Percentiles rank a stretch among this genome's conserved stretches.
These are phyloP conservation scores for Oegoconia quadripuncta DNA, from an alignment of 2,888 invertebrate species.

Conservation along the genomic window DNA sequence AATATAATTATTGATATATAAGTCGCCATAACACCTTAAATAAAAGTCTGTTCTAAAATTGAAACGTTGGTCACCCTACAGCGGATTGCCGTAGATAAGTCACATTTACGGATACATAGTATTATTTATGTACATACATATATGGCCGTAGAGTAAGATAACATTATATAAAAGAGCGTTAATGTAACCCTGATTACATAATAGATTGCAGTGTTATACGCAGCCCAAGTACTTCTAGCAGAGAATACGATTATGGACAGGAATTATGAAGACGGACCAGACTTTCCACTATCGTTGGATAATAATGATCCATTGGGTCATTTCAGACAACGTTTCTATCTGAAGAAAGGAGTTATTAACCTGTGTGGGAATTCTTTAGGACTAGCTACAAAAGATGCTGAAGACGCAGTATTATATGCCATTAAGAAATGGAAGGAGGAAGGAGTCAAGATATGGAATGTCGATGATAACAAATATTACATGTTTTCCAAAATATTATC, in stretches of 20 bases:
- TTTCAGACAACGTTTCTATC: constrained; percentile 50
- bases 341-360: constrained; percentile 48
- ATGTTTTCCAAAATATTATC: constrained; percentile 46
- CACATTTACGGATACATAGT: too few species aligned
- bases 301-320: constrained; percentile 52
- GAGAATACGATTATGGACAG: constrained; percentile 27
- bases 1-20: too few species aligned
- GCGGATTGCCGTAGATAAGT: too few species aligned
- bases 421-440: constrained; percentile 54
- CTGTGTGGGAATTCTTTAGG: constrained; percentile 67
- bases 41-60: too few species aligned
- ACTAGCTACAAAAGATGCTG: constrained; percentile 55
- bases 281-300: constrained; percentile 48
- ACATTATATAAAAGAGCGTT: too few species aligned
- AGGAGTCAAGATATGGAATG: constrained; percentile 55
- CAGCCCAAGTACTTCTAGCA: constrained; percentile 1
- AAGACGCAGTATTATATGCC: constrained; percentile 34
- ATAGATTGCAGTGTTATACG: too few species aligned
- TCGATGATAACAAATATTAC: constrained; percentile 49
- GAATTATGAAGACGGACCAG: constrained; percentile 38
- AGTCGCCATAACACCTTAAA: too few species aligned
- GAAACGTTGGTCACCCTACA: too few species aligned
- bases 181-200: too few species aligned
- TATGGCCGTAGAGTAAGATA: too few species aligned
- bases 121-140: too few species aligned